Percentiles rank a stretch among this genome's conserved stretches.
These are phyloP conservation scores for Siniperca knerii DNA, from an alignment of 2,113 vertebrate genomes.

Conservation along the genomic window DNA sequence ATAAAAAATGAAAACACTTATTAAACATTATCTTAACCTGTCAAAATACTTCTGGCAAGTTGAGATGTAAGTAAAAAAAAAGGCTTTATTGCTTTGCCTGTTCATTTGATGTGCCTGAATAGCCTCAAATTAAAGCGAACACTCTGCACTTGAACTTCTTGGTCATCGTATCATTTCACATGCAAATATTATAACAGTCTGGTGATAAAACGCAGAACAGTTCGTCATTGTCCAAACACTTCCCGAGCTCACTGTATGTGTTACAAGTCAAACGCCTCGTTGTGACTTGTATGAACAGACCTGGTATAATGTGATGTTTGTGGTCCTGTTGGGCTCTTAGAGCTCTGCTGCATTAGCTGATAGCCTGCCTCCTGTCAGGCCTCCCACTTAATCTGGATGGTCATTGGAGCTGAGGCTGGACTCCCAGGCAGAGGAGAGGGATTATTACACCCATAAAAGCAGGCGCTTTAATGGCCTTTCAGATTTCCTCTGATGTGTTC, in stretches of 20 bases:
- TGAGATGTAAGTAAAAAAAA: slow-evolving; percentile 10
- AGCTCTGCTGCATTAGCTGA: slow-evolving; percentile 75
- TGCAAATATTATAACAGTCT: slow-evolving; percentile 27
- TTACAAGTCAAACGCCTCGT: slow-evolving; percentile 33
- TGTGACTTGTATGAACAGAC: slow-evolving; percentile 41
- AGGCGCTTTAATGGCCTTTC: slow-evolving; percentile 82
- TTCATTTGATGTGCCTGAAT: slow-evolving; percentile 32
- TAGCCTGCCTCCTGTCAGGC: slow-evolving; percentile 74
- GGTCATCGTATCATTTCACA: slow-evolving; percentile 25
- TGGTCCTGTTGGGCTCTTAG: slow-evolving; percentile 56
- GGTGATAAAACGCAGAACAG: slow-evolving; percentile 22
- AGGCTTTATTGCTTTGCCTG: not conserved
- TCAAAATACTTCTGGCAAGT: slow-evolving; percentile 12
- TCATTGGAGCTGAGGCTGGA: slow-evolving; percentile 66
- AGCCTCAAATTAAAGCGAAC: slow-evolving; percentile 38
- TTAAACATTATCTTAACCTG: slow-evolving; percentile 35
- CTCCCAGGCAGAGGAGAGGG: slow-evolving; percentile 70
- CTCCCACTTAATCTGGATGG: slow-evolving; percentile 76
- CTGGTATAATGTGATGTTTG: slow-evolving; percentile 56
- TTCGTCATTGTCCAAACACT: slow-evolving; percentile 26
- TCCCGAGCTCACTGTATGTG: not conserved
- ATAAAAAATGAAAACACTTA: slow-evolving; percentile 8
- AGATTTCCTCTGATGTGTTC: slow-evolving; percentile 80
- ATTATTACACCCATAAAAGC: slow-evolving; percentile 84
- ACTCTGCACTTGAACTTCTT: not conserved